These are phyloP conservation scores for Halotydeus destructor DNA, from an alignment of 1,140 invertebrate genomes.

Conservation along the genomic window DNA sequence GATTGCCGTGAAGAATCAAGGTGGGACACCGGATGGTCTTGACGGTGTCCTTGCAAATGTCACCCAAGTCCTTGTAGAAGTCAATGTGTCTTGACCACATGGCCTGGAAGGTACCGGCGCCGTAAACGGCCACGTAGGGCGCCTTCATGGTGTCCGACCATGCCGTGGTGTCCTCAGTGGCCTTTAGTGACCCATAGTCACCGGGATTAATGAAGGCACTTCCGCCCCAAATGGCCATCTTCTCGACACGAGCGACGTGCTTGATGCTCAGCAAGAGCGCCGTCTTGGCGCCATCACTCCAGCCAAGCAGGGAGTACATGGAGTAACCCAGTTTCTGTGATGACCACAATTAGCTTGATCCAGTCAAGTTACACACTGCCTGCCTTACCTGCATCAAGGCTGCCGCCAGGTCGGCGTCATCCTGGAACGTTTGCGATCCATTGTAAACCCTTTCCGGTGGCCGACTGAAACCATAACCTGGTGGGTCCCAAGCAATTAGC, in stretches of 20 bases:
- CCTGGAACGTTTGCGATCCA: constrained; percentile 42
- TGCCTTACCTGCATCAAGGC: constrained; percentile 44
- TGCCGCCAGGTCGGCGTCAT: constrained; percentile 45
- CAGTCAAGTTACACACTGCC: background rate
- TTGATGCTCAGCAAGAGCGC: constrained; percentile 47
- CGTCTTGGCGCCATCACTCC: constrained; percentile 70
- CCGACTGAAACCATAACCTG: constrained; percentile 61
- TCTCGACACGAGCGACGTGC: constrained; percentile 40
- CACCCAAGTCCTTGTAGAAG: constrained; percentile 6
- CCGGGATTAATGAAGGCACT: background rate
- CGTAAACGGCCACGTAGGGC: constrained; percentile 10
- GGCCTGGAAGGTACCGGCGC: constrained; percentile 3
- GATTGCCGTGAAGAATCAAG: constrained; percentile 54
- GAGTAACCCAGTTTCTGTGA: constrained; percentile 36
- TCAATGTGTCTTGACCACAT: constrained; percentile 11
- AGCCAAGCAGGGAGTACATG: constrained; percentile 57
- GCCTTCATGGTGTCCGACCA: too few species aligned
- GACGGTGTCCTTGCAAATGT: background rate
- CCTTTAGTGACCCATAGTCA: too few species aligned
- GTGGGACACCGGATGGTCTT: constrained; percentile 36
- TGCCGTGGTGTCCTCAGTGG: too few species aligned
- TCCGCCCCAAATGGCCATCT: constrained; percentile 48
- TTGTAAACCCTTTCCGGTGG: constrained; percentile 49
- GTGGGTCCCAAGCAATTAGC: constrained; percentile 63
- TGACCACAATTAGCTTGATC: too few species aligned